Evolutionary conservation across 2,797 vertebrate genomes (phyloP), one percentile per base, ranked within the genome.

Genomic region (Danio albolineatus): DNA sequence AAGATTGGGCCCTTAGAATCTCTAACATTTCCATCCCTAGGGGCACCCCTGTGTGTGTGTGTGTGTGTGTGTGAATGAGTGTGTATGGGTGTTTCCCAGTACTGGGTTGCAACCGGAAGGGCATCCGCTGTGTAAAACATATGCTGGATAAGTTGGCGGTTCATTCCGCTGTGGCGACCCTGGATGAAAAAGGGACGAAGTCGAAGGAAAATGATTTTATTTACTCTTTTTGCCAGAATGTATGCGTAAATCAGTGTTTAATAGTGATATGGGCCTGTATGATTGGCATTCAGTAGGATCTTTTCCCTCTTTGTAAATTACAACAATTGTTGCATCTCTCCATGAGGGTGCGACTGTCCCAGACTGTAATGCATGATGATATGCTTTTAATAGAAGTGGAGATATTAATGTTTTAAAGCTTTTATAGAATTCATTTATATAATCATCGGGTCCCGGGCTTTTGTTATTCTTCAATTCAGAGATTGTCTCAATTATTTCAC

Each of bases 261-360:
- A 17, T 16, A 17, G 6, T 54, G 51, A 54, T 8, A 21, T 56
- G 21, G 51, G 51, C 8, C 1, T 7, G n/a, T 56, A 56, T 56
- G 8, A 84, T 3, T 73, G 38, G 2, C 70, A 60, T 43, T 76
- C 2, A 1, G 62, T 82, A 3, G 78, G 71, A n/a, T 85, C 62
- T 21, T 82, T 82, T 0, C 69, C 78, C 2, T 84, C 67, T 48
- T 85, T 82, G 28, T 76, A 69, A 43, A 84, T 74, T 0, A 84
- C 72, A 0, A 82, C 44, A 16, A 87, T 80, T 0, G 67, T 84
- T 3, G 69, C 78, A 0, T 84, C 73, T 10, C 6, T 78, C 77
- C 74, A 79, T 0, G 77, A 76, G 0, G 78, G 84, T 0, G 66
- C 66, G 53, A 77, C 7, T 0, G 5, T 74, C 3, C 7, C 0